Conservation (phyloP, 2,888 invertebrate species). For the Seladonia tumulorum region DNA sequence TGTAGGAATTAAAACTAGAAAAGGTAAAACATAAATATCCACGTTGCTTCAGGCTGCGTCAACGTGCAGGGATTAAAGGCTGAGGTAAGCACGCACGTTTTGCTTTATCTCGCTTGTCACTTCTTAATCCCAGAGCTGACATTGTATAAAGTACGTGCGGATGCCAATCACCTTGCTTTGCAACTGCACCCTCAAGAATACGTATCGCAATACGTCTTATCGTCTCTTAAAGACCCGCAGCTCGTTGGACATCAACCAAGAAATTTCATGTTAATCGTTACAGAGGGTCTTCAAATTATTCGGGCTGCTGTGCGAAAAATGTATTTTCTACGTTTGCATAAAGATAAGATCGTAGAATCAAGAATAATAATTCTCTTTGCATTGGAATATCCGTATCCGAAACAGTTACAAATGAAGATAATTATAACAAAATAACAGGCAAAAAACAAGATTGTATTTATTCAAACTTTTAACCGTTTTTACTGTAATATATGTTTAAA, state of each 20-base stretch:
- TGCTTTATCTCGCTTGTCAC: constrained; percentile 28
- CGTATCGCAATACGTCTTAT: constrained; percentile 1
- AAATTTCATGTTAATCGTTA: neutral
- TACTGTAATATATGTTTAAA: too few species aligned
- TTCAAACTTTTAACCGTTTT: too few species aligned
- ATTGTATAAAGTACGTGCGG: constrained; percentile 10
- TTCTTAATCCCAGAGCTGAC: constrained; percentile 21
- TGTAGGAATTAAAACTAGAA: neutral
- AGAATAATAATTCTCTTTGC: neutral
- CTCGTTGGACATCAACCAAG: too few species aligned
- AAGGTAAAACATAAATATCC: neutral
- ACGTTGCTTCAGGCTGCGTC: neutral
- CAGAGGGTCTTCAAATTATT: neutral
- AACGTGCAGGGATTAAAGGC: constrained; percentile 21
- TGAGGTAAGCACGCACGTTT: constrained; percentile 16
- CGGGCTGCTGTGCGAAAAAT: neutral
- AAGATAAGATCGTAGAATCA: neutral
- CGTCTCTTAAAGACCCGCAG: neutral
- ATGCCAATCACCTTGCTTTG: constrained; percentile 21
- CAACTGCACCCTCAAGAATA: neutral
- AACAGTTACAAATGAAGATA: too few species aligned
- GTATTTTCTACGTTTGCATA: neutral
- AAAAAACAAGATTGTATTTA: too few species aligned
- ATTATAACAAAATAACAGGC: too few species aligned
- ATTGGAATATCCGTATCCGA: too few species aligned